Evolutionary conservation across 2,888 invertebrate genomes (phyloP).

Genomic region (Eristalinus sepulchralis): DNA sequence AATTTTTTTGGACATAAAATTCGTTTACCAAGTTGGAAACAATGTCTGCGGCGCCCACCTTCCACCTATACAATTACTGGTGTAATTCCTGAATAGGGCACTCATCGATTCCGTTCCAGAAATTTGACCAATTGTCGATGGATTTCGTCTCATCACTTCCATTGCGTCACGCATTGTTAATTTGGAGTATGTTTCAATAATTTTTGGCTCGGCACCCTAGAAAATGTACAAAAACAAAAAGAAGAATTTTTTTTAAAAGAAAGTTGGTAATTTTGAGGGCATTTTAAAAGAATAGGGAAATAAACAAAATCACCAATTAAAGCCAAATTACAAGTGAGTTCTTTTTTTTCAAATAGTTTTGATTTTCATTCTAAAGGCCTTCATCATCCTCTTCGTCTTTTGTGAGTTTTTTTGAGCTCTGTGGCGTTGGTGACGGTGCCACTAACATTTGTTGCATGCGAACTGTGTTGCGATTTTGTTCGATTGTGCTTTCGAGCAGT

Average conservation of each 20-base stretch:
- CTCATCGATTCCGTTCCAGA: slow-evolving; percentile 95
- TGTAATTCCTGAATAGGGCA: slow-evolving; percentile 94
- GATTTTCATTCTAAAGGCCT: slow-evolving; percentile 27
- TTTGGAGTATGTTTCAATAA: slow-evolving; percentile 96
- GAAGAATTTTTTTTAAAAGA: not conserved
- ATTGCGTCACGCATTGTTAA: slow-evolving; percentile 96
- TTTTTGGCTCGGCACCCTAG: slow-evolving; percentile 93
- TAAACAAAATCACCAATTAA: slow-evolving; percentile 5
- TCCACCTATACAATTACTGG: slow-evolving; percentile 90
- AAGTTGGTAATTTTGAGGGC: not conserved
- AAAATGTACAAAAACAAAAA: slow-evolving; percentile 13
- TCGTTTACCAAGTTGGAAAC: slow-evolving; percentile 83
- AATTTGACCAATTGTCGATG: slow-evolving; percentile 92
- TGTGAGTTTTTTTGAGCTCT: slow-evolving; percentile 3
- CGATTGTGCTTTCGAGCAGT: slow-evolving; percentile 42
- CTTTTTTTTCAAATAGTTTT: too few relatives aligned
- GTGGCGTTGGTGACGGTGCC: not conserved
- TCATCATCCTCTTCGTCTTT: slow-evolving; percentile 42
- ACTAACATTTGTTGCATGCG: not conserved
- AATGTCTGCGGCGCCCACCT: slow-evolving; percentile 86
- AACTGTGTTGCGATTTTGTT: slow-evolving; percentile 17
- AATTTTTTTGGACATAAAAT: slow-evolving; percentile 78
- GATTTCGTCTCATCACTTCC: slow-evolving; percentile 93
- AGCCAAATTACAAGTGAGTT: not conserved
- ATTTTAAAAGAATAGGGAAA: not conserved